Evolutionary conservation across 2,113 vertebrate genomes (phyloP).

Genomic region (Erpornis zantholeuca): DNA sequence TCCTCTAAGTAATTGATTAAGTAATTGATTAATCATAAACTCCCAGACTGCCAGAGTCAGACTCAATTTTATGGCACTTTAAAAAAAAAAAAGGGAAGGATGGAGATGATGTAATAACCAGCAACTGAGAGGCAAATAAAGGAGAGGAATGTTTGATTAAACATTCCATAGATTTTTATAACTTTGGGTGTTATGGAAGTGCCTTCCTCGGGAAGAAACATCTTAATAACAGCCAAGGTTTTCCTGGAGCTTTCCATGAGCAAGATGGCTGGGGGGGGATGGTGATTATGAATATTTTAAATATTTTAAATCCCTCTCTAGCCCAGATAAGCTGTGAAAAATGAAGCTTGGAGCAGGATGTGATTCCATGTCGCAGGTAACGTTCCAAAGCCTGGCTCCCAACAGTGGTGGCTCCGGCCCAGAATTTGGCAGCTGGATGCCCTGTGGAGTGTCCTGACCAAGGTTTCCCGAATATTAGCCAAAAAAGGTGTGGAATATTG

Average conservation of each 20-base stretch:
- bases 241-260: background rate
- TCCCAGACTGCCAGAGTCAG: constrained; percentile 23
- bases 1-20: constrained; percentile 64
- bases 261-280: background rate
- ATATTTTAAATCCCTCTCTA: background rate
- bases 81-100: background rate
- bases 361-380: background rate
- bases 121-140: constrained; percentile 30
- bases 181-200: background rate
- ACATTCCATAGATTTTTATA: constrained; percentile 46
- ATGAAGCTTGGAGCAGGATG: background rate
- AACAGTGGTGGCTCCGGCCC: background rate
- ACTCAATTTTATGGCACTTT: constrained; percentile 39
- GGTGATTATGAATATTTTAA: background rate
- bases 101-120: constrained; percentile 45
- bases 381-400: background rate
- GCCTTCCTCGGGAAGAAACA: background rate
- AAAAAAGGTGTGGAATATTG: background rate
- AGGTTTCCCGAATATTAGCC: background rate
- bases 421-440: background rate
- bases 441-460: background rate
- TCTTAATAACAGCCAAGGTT: background rate
- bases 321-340: background rate
- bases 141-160: constrained; percentile 42
- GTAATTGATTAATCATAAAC: constrained; percentile 71